Percentiles rank a stretch among this genome's conserved stretches.
Evolutionary conservation across 1,140 invertebrate species (phyloP).

Genomic region (Dinoponera quadriceps): DNA sequence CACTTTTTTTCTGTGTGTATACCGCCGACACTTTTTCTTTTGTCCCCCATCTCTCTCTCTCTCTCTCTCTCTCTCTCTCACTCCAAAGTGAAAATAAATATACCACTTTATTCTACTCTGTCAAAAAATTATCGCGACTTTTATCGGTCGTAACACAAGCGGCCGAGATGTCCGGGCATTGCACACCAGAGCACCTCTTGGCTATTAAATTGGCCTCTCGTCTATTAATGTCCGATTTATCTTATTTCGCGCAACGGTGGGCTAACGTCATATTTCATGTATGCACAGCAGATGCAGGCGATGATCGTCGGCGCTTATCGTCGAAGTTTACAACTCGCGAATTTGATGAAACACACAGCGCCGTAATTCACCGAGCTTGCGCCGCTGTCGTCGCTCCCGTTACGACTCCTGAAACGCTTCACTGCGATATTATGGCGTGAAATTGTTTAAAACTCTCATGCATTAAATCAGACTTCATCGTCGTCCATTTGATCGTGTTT

Average conservation of each 20-base stretch:
- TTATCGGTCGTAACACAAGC: constrained; percentile 40
- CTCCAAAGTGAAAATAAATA: too few species aligned
- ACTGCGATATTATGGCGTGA: not conserved
- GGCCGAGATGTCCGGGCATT: not conserved
- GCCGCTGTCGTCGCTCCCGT: not conserved
- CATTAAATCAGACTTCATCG: not conserved
- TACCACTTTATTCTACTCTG: too few species aligned
- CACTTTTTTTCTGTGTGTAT: not conserved
- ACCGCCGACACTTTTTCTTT: not conserved
- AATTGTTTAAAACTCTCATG: not conserved
- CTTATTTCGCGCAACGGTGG: not conserved
- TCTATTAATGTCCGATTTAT: constrained; percentile 39
- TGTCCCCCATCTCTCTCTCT: not conserved
- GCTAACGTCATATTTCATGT: constrained; percentile 8
- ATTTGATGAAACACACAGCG: not conserved
- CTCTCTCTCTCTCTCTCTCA: not conserved
- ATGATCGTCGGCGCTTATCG: constrained; percentile 31
- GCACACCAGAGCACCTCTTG: not conserved
- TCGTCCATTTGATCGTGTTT: too few species aligned
- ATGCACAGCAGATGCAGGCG: not conserved
- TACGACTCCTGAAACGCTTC: not conserved
- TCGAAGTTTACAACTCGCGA: constrained; percentile 18
- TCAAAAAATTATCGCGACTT: constrained; percentile 39
- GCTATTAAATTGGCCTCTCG: not conserved
- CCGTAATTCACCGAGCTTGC: not conserved